Evolutionary conservation across 30 jellyfish, hydroid and myxozoan genomes (phyloP).

Genomic region (Hydractinia symbiolongicarpus): DNA sequence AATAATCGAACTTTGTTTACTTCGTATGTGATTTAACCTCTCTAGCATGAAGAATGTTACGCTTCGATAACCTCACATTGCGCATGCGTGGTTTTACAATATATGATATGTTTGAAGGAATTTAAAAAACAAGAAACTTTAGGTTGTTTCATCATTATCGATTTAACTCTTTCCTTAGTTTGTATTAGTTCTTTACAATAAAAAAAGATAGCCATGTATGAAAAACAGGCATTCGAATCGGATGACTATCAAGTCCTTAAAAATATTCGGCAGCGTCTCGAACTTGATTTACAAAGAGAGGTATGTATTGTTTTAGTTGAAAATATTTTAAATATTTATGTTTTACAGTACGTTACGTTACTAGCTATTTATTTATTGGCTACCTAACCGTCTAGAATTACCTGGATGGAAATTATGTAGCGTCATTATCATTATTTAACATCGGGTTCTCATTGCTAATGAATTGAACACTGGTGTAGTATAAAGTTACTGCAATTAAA

Average conservation of each 20-base stretch:
- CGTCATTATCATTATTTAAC: too few species aligned
- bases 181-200: too few species aligned
- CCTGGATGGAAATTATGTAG: too few species aligned
- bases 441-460: too few species aligned
- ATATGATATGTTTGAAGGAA: background rate
- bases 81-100: conserved; percentile 32
- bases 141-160: too few species aligned
- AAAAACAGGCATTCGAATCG: background rate
- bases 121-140: background rate
- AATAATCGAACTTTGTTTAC: too few species aligned
- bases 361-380: background rate
- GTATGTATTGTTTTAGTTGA: background rate
- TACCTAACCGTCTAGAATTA: too few species aligned
- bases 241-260: conserved; percentile 27
- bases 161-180: too few species aligned
- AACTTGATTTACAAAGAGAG: conserved; percentile 33
- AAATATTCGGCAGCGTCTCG: conserved; percentile 17
- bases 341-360: background rate
- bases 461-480: too few species aligned
- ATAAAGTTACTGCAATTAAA: too few species aligned
- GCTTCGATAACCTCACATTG: conserved; percentile 24
- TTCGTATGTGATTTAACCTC: background rate
- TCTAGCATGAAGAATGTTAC: conserved; percentile 24
- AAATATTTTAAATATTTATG: background rate
- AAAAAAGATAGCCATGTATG: background rate